phyloP scores from a whole-genome alignment of 2,797 vertebrate genomes.

The Betta splendens region DNA sequence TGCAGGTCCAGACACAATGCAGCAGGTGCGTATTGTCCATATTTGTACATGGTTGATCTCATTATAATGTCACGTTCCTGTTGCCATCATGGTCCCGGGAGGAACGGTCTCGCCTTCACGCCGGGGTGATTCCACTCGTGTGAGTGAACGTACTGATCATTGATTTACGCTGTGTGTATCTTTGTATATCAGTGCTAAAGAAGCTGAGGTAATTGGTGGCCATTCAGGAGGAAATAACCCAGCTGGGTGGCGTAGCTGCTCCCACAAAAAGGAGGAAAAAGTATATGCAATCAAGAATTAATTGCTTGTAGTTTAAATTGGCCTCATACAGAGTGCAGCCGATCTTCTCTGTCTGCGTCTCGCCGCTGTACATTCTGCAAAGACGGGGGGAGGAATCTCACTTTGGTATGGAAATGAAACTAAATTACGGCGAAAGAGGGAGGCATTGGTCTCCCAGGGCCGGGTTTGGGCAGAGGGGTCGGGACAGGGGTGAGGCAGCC shows the following conservation, averaged over 20 bases:
- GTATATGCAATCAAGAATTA: slow-evolving; percentile 29
- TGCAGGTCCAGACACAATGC: slow-evolving; percentile 37
- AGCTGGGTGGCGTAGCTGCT: slow-evolving; percentile 30
- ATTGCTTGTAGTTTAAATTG: slow-evolving; percentile 58
- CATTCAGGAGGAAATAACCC: slow-evolving; percentile 37
- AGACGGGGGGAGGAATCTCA: not conserved
- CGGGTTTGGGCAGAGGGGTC: slow-evolving; percentile 36
- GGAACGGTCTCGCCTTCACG: slow-evolving; percentile 6
- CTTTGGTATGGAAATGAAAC: slow-evolving; percentile 67
- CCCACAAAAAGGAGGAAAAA: not conserved
- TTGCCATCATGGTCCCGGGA: slow-evolving; percentile 47
- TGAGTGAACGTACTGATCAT: slow-evolving; percentile 4
- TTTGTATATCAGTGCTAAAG: slow-evolving; percentile 31
- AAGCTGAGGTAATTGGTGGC: slow-evolving; percentile 49
- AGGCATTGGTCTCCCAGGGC: slow-evolving; percentile 55
- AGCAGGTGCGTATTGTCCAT: slow-evolving; percentile 51
- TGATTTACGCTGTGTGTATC: slow-evolving; percentile 56
- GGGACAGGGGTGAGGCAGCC: slow-evolving; percentile 70
- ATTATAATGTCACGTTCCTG: slow-evolving; percentile 65
- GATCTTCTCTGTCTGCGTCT: slow-evolving; percentile 39
- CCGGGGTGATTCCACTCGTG: slow-evolving; percentile 51
- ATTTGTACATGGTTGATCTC: slow-evolving; percentile 48
- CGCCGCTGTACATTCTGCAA: slow-evolving; percentile 24
- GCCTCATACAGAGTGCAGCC: slow-evolving; percentile 27
- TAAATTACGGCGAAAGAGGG: slow-evolving; percentile 49